These are phyloP conservation scores for Brachypteracias leptosomus DNA, from an alignment of 2,113 vertebrate genomes.

Conservation along the genomic window DNA sequence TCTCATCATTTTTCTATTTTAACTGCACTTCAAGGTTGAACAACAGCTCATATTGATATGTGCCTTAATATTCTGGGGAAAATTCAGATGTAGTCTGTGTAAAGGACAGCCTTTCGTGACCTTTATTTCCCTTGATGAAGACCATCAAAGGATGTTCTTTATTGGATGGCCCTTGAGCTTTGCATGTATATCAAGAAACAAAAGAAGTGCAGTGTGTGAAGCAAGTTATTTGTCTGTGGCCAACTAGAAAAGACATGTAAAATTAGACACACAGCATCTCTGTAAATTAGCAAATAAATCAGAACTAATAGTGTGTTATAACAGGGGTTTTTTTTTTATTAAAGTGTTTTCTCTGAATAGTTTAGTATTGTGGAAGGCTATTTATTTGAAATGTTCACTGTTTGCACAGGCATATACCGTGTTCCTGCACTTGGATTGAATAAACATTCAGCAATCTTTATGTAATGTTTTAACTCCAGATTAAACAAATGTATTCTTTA, in stretches of 20 bases:
- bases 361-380: not conserved
- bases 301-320: not conserved
- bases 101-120: not conserved
- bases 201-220: not conserved
- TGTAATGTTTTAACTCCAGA: not conserved
- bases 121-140: conserved; percentile 44
- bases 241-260: not conserved
- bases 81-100: not conserved
- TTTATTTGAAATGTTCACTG: not conserved
- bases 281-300: not conserved
- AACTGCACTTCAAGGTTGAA: conserved; percentile 19
- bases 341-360: not conserved
- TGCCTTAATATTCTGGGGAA: conserved; percentile 35
- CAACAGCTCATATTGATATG: conserved; percentile 8
- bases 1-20: conserved; percentile 42
- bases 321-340: not conserved
- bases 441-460: not conserved
- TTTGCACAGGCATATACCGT: not conserved
- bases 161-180: conserved; percentile 1
- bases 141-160: conserved; percentile 5
- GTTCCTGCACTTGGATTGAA: not conserved
- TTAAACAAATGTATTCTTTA: not conserved
- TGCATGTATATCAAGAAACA: conserved; percentile 16
- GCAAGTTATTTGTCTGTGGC: not conserved
- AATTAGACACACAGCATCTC: not conserved